Evolutionary conservation across 1,140 invertebrate species (phyloP).

Genomic region (Calephelis nemesis): DNA sequence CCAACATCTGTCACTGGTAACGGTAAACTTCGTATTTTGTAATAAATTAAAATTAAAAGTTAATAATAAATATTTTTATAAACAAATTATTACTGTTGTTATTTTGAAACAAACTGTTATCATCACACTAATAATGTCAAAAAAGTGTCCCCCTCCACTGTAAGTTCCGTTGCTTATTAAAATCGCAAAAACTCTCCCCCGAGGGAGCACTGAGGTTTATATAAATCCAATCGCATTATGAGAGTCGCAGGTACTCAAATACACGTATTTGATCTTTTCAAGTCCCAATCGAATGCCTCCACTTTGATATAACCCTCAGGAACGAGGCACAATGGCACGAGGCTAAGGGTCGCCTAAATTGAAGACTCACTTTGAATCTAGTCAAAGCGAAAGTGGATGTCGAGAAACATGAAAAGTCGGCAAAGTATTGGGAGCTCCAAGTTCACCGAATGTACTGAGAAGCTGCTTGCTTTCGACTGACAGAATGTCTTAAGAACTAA

Average conservation of each 20-base stretch:
- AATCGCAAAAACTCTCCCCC: conserved; percentile 11
- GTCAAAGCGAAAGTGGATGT: conserved; percentile 52
- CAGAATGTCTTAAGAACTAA: too few relatives aligned
- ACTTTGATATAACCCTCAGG: conserved; percentile 63
- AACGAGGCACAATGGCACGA: conserved; percentile 46
- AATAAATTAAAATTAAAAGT: too few relatives aligned
- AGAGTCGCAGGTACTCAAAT: conserved; percentile 55
- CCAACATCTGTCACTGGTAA: too few relatives aligned
- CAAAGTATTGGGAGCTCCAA: conserved; percentile 18
- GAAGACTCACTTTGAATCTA: conserved; percentile 52
- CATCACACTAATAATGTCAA: background rate
- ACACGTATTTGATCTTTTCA: conserved; percentile 71
- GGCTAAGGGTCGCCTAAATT: conserved; percentile 48
- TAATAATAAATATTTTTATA: too few relatives aligned
- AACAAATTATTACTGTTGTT: too few relatives aligned
- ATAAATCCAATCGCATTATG: conserved; percentile 42
- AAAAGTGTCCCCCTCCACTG: background rate
- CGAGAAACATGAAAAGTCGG: conserved; percentile 35
- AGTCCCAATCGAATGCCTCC: conserved; percentile 58
- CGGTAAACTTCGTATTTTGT: too few relatives aligned
- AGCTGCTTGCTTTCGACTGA: too few relatives aligned
- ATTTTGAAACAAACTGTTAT: too few relatives aligned
- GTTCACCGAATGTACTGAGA: background rate
- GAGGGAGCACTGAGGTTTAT: background rate
- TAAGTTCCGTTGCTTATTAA: background rate